These are phyloP conservation scores for Bubalus kerabau DNA, from an alignment of 2,113 vertebrate genomes.

Conservation along the genomic window DNA sequence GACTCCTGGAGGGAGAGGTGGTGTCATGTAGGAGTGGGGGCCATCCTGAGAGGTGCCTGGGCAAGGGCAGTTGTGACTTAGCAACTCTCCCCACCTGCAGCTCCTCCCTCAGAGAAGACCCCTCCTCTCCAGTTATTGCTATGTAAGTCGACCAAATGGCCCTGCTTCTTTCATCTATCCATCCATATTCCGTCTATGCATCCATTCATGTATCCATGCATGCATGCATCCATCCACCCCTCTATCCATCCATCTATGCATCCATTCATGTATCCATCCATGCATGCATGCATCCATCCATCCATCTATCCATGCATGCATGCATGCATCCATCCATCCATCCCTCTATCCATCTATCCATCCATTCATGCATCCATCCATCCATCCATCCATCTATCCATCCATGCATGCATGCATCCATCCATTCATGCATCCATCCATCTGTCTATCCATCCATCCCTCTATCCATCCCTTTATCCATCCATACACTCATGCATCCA, in stretches of 20 bases:
- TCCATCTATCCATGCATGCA: not conserved
- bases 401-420: rapidly evolving
- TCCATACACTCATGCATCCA: rapidly evolving
- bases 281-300: not conserved
- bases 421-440: rapidly evolving
- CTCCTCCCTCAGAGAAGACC: not conserved
- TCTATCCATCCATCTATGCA: not conserved
- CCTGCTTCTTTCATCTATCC: not conserved
- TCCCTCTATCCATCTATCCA: not conserved
- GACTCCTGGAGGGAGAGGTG: too few relatives aligned
- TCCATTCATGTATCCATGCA: not conserved
- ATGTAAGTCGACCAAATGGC: not conserved
- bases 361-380: rapidly evolving
- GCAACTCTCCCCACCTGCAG: rapidly evolving
- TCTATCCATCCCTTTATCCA: rapidly evolving
- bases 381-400: rapidly evolving
- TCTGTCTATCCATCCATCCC: rapidly evolving
- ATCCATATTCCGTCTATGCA: too few relatives aligned
- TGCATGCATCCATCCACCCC: not conserved
- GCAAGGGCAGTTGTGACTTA: rapidly evolving
- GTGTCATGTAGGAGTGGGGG: too few relatives aligned
- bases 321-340: rapidly evolving
- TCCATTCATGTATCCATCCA: not conserved
- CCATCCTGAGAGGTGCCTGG: not conserved
- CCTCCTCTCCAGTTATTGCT: not conserved